Percentiles rank a stretch among this genome's conserved stretches.
Conservation (phyloP, 2,113 vertebrate species). For the Podilymbus podiceps region DNA sequence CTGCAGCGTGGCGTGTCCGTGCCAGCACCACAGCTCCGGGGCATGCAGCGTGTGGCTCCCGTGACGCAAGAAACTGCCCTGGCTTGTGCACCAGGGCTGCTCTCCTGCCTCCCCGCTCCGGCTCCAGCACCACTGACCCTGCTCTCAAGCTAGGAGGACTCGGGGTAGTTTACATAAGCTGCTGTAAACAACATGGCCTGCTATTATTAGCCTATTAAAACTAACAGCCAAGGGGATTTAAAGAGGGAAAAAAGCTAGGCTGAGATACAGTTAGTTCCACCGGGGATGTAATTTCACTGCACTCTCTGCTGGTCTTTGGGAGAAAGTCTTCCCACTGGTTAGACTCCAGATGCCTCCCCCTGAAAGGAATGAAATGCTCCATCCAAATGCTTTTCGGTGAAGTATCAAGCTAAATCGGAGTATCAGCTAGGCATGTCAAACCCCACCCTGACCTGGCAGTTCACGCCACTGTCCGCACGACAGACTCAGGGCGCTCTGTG, state of each 20-base stretch:
- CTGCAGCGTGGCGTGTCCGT: rapidly evolving
- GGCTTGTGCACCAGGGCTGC: background rate
- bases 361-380: background rate
- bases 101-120: background rate
- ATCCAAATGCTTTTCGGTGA: background rate
- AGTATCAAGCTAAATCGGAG: background rate
- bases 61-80: background rate
- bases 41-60: rapidly evolving
- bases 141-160: background rate
- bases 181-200: background rate
- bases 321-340: background rate
- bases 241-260: background rate
- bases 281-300: background rate
- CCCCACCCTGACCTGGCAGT: background rate
- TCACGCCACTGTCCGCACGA: background rate
- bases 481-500: background rate
- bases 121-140: background rate
- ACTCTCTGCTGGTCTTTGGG: background rate
- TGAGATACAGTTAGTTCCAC: background rate
- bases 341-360: background rate
- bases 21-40: background rate
- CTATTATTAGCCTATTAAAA: slow-evolving; percentile 54
- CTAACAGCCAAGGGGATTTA: slow-evolving; percentile 24
- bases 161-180: background rate
- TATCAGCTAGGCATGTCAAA: background rate